Conservation (phyloP, 1,140 invertebrate species). For the Pseudomyrmex pallidus region DNA sequence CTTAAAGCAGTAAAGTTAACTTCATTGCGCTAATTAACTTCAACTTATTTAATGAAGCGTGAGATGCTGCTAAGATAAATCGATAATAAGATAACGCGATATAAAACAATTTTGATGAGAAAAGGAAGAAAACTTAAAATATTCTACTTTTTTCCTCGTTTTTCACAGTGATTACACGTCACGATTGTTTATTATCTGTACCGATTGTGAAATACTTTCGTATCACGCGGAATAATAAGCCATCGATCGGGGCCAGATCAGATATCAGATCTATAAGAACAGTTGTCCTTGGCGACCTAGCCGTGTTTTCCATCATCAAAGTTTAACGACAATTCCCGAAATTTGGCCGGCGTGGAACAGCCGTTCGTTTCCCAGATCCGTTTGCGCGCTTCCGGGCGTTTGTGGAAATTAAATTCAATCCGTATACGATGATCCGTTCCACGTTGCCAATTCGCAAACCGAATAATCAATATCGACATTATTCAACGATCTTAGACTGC, state of each 20-base stretch:
- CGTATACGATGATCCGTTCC: constrained; percentile 9
- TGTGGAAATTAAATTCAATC: constrained; percentile 70
- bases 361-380: constrained; percentile 32
- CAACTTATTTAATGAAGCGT: constrained; percentile 24
- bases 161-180: neutral
- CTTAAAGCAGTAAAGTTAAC: constrained; percentile 39
- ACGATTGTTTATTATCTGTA: neutral
- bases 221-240: constrained; percentile 12
- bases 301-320: constrained; percentile 65
- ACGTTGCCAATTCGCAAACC: neutral
- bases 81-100: constrained; percentile 4
- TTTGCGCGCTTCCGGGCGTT: constrained; percentile 50
- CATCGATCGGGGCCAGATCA: neutral
- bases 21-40: constrained; percentile 45
- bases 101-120: constrained; percentile 5
- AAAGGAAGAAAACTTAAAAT: neutral
- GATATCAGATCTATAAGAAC: constrained; percentile 57
- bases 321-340: constrained; percentile 70
- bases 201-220: constrained; percentile 6
- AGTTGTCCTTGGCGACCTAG: neutral
- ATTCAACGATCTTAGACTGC: neutral
- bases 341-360: constrained; percentile 50
- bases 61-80: neutral
- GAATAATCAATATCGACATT: constrained; percentile 14
- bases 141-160: neutral